Evolutionary conservation across 2,113 vertebrate species (phyloP).

Genomic region (Micronisus gabar): DNA sequence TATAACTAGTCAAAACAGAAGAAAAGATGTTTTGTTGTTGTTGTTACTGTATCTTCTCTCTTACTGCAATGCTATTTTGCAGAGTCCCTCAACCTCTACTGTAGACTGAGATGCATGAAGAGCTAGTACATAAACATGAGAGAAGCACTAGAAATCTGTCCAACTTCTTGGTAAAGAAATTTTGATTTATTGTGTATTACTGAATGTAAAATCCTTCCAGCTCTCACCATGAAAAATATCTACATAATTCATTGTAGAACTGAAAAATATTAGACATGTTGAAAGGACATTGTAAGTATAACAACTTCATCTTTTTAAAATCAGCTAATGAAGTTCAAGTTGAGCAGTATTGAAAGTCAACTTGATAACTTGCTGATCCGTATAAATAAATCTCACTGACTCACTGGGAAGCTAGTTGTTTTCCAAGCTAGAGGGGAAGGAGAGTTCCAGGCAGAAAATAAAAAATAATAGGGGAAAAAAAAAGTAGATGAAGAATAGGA

Average conservation of each 20-base stretch:
- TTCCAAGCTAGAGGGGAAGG: background rate
- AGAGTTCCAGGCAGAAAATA: background rate
- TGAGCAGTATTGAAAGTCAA: background rate
- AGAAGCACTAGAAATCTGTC: background rate
- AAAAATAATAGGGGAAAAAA: background rate
- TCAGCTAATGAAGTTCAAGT: background rate
- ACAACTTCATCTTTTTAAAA: background rate
- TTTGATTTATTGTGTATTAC: background rate
- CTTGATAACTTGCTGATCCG: background rate
- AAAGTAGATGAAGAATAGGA: background rate
- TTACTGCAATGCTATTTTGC: background rate
- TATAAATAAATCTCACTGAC: background rate
- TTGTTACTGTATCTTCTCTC: background rate
- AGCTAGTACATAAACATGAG: background rate
- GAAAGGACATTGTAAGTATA: background rate
- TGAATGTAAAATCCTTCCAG: background rate
- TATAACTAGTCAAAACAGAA: background rate
- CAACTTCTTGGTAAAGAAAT: background rate
- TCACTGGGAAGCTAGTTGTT: background rate
- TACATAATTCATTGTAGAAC: background rate
- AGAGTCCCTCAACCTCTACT: background rate
- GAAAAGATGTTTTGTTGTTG: accelerated
- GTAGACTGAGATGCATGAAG: background rate
- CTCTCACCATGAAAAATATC: background rate
- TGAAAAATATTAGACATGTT: background rate